Conservation (phyloP, 2,797 vertebrate species). For the Ctenopoma kingsleyae region DNA sequence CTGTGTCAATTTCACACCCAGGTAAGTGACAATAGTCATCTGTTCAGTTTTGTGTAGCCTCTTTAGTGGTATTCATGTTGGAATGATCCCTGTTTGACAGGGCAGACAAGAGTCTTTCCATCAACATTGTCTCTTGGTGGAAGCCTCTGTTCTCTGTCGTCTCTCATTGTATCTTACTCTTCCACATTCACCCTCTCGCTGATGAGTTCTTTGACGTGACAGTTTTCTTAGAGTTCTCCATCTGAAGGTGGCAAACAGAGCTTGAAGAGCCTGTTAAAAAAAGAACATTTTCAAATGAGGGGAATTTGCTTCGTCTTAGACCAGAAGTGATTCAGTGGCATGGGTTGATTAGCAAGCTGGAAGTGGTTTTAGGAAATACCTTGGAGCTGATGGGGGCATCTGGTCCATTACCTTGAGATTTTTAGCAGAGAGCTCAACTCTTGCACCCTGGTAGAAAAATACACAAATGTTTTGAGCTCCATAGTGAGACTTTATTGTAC, state of each 20-base stretch:
- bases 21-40: constrained; percentile 19
- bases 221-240: constrained; percentile 88
- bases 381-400: constrained; percentile 93
- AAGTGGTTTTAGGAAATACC: constrained; percentile 79
- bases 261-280: constrained; percentile 89
- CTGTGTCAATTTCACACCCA: constrained; percentile 19
- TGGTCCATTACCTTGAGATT: constrained; percentile 98
- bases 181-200: constrained; percentile 21
- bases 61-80: constrained; percentile 46
- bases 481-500: not conserved
- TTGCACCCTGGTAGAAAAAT: constrained; percentile 87
- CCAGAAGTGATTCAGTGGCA: constrained; percentile 6
- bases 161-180: constrained; percentile 35
- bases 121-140: constrained; percentile 45
- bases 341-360: not conserved
- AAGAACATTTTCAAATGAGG: constrained; percentile 21
- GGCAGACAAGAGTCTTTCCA: constrained; percentile 26
- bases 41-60: constrained; percentile 27
- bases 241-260: constrained; percentile 95
- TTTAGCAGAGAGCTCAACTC: constrained; percentile 98
- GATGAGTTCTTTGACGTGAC: constrained; percentile 32
- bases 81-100: constrained; percentile 54
- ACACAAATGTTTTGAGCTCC: constrained; percentile 14
- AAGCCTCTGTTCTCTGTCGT: constrained; percentile 22
- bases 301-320: not conserved